Conservation (phyloP, 2,888 invertebrate species). For the Endomychus coccineus region DNA sequence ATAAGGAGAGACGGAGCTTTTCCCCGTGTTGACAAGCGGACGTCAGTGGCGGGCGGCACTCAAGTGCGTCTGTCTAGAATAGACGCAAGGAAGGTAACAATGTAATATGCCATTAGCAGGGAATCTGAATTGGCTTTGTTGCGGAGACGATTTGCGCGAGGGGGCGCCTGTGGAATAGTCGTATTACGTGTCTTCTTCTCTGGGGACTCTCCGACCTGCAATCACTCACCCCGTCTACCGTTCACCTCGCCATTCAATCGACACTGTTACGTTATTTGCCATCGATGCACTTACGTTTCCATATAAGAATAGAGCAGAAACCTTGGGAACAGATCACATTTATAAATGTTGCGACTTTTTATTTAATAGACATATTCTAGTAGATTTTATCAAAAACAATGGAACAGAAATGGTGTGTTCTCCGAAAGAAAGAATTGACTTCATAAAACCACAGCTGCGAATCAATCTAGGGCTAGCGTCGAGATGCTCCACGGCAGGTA, state of each 20-base stretch:
- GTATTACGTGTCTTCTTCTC: too few relatives aligned
- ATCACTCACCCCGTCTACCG: conserved; percentile 18
- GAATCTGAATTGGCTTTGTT: conserved; percentile 47
- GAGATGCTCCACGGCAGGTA: too few relatives aligned
- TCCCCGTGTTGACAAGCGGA: conserved; percentile 35
- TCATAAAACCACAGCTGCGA: too few relatives aligned
- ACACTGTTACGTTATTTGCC: conserved; percentile 13
- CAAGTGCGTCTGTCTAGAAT: conserved; percentile 33
- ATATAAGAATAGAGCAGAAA: too few relatives aligned
- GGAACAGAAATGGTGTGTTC: too few relatives aligned
- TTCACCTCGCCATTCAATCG: conserved; percentile 15
- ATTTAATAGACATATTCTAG: too few relatives aligned
- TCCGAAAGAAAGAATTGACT: too few relatives aligned
- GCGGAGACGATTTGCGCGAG: conserved; percentile 34
- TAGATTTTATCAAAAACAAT: too few relatives aligned
- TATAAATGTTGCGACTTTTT: too few relatives aligned
- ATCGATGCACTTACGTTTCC: conserved; percentile 15
- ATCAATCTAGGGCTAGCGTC: too few relatives aligned
- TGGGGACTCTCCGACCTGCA: conserved; percentile 16
- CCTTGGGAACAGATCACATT: too few relatives aligned
- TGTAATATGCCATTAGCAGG: conserved; percentile 47
- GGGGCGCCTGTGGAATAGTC: too few relatives aligned
- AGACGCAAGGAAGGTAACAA: conserved; percentile 43
- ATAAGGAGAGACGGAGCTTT: conserved; percentile 39
- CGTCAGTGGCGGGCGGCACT: conserved; percentile 5